Percentiles rank a stretch among this genome's conserved stretches.
Evolutionary conservation across 2,888 invertebrate genomes (phyloP).

Genomic region (Tiliacea citrago): DNA sequence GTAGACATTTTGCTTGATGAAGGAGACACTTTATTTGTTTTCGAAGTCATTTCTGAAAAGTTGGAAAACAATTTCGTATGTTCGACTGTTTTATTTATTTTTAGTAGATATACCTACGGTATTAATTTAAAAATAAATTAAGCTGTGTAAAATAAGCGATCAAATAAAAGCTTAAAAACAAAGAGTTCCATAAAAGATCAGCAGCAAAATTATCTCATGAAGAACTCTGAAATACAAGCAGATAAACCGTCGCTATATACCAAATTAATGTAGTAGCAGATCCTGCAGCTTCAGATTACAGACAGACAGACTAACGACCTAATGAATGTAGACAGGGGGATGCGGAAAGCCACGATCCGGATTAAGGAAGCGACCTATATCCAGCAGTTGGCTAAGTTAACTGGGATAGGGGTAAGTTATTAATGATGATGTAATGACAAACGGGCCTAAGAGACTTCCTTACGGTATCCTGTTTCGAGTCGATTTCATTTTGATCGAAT

Average conservation of each 20-base stretch:
- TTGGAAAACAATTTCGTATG: neutral
- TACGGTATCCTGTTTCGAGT: neutral
- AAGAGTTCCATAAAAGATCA: neutral
- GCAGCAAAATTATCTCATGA: neutral
- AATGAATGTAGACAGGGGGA: conserved; percentile 42
- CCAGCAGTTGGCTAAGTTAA: conserved; percentile 3
- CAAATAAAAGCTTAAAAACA: neutral
- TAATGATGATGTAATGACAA: conserved; percentile 3
- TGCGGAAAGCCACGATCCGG: conserved; percentile 19
- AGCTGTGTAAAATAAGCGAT: neutral
- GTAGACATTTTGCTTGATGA: conserved; percentile 79
- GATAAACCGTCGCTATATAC: neutral
- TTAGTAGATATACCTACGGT: neutral
- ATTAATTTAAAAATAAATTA: neutral
- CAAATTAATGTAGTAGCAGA: neutral
- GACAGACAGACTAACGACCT: conserved; percentile 29
- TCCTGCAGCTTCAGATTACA: neutral
- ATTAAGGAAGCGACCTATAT: conserved; percentile 43
- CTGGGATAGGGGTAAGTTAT: neutral
- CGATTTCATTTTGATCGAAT: neutral
- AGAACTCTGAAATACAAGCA: neutral
- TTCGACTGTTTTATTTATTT: neutral
- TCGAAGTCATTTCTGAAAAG: conserved; percentile 56
- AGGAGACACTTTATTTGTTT: conserved; percentile 55
- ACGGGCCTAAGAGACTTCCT: conserved; percentile 22